Evolutionary conservation across 2,888 invertebrate genomes (phyloP), one percentile per base, ranked within the genome.

Genomic region (Sphinx pinastri): DNA sequence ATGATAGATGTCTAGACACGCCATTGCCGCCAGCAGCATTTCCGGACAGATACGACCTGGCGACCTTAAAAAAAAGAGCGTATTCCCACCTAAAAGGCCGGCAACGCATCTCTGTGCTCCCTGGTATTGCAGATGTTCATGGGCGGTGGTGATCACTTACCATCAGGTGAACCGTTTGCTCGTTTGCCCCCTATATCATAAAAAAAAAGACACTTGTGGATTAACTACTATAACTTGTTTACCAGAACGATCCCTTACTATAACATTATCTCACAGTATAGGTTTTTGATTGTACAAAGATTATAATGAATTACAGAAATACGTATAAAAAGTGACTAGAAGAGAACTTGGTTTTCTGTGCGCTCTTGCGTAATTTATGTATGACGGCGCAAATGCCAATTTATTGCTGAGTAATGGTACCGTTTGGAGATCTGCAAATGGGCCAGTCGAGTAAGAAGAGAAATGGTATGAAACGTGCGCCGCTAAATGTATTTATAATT

Each of bases 401-500:
- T 93, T 94, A 93, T 93, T 90, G 93, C 92, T 93, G 93, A 93
- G 92, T 94, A 93, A 94, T 93, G 90, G 92, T 85, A 88, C 89
- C 90, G 90, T 92, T 93, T 91, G 88, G 90, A 93, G 91, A 93
- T 93, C 92, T 93, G 92, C 90, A 91, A 93, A 92, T 92, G 92
- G 92, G 89, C 92, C 88, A 92, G 91, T 88, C 90, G 91, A 90
- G 89, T 88, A 89, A 89, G 90, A 90, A 92, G 92, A 91, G 93
- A 92, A 93, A 93, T 92, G 92, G 91, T 88, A 88, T 80, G 84
- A 89, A 91, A 90, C 87, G 89, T 89, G 85, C 89, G 84, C 88
- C 79, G 86, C 89, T 90, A 91, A 93, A 93, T 93, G 91, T 93
- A 90, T 92, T 92, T 92, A 92, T 93, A 93, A 93, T 93, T 93